A percentile compares a stretch with the other conserved stretches of the same genome.
phyloP scores from a whole-genome alignment of 1,140 invertebrate species.

The Yoshiicerus persimilis region DNA sequence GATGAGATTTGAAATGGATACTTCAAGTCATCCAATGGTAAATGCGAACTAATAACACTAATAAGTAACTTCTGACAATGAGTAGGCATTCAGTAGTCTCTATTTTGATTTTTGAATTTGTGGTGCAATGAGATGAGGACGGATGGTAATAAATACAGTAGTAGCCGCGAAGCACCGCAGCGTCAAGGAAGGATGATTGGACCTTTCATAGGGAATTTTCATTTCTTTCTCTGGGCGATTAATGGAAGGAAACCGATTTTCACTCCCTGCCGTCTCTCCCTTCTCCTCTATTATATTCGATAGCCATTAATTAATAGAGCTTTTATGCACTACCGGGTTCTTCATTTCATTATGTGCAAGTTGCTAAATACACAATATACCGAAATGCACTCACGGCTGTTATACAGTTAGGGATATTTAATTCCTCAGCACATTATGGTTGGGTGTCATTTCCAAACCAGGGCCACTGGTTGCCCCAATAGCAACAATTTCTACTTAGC shows the following conservation, averaged over 20 bases:
- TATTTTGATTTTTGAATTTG: too few relatives aligned
- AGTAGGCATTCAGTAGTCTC: too few relatives aligned
- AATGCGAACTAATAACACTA: too few relatives aligned
- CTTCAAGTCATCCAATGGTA: too few relatives aligned
- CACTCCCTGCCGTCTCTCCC: slow-evolving; percentile 22
- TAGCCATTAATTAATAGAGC: slow-evolving; percentile 46
- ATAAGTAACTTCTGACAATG: too few relatives aligned
- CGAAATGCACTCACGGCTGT: background rate
- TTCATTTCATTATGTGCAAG: slow-evolving; percentile 26
- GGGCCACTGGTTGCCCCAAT: slow-evolving; percentile 5
- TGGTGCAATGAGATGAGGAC: too few relatives aligned
- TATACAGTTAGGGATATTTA: background rate
- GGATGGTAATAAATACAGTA: background rate
- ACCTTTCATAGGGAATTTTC: background rate
- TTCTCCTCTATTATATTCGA: slow-evolving; percentile 28
- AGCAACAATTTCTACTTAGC: background rate
- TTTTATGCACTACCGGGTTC: slow-evolving; percentile 38
- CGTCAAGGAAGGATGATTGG: background rate
- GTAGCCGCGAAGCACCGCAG: background rate
- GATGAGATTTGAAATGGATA: too few relatives aligned
- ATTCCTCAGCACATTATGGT: too few relatives aligned
- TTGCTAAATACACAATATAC: too few relatives aligned
- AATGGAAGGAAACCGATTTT: slow-evolving; percentile 31
- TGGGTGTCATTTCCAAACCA: too few relatives aligned
- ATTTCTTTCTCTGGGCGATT: slow-evolving; percentile 34